Base-by-base conservation (phyloP, 2,888 invertebrate genomes). In the Parnassius mnemosyne region DNA sequence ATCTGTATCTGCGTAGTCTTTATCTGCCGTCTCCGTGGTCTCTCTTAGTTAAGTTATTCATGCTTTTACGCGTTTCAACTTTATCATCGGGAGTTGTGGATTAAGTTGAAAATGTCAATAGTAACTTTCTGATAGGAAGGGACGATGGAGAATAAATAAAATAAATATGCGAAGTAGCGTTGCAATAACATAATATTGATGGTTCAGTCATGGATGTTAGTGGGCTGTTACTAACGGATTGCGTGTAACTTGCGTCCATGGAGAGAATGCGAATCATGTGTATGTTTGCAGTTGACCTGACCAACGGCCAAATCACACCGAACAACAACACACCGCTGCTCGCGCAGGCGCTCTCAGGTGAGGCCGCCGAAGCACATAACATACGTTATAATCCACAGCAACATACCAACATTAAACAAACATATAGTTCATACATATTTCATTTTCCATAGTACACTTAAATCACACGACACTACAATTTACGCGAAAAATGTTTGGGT, bases 311-410 rank as follows among this genome's bases (percentile, higher is more conserved):
- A 93, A 95, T 97, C 92, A 97, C 97, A 89, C 97, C 97, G 92
- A 97, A 97, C 94, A 97, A 97, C 95, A 97, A 97, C 93, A 97
- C 97, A 88, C 97, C 97, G 87, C 94, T 97, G 93, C 95, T 97
- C 93, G 97, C 97, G 93, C 97, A 97, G 94, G 97, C 97, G 86
- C 94, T 97, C 92, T 97, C 97, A 96, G 97, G 97, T 97, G 95
- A 90, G 89, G 73, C 75, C 82, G 83, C 82, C 76, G 57, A 53
- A 46, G 47, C 53, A 13, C 11, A 44, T 62, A 63, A 65, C 66
- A 69, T 68, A 59, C 60, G 54, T 69, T 69, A 65, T 61, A 46
- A 61, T 59, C 53, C 58, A 66, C 63, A 47, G 42, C 51, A 52
- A 34, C 34, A 7, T 34, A 34, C 34, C 34, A 34, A 34, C 34